These are phyloP conservation scores for Hozukius guyotensis DNA, from an alignment of 2,797 vertebrate species.

Conservation along the genomic window DNA sequence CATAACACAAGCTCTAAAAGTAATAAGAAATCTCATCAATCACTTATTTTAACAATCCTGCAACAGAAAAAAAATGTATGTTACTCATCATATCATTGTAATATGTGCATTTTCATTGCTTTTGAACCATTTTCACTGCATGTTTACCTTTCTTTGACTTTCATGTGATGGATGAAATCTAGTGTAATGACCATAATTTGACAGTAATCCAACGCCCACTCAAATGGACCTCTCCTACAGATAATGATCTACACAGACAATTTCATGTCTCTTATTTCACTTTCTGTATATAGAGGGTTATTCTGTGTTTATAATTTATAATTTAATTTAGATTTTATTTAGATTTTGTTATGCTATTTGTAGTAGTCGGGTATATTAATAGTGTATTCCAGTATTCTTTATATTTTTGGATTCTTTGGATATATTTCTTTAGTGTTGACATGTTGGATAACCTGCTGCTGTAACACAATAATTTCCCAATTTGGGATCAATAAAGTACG, in stretches of 20 bases:
- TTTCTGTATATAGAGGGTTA: background rate
- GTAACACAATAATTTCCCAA: no score
- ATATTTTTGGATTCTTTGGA: no score
- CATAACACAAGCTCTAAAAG: background rate
- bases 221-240: slow-evolving; percentile 51
- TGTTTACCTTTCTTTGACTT: slow-evolving; percentile 1
- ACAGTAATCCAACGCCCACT: slow-evolving; percentile 50
- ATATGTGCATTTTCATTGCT: background rate
- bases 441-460: no score
- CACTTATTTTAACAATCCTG: background rate
- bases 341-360: no score
- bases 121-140: background rate
- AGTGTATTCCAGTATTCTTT: no score
- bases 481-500: no score
- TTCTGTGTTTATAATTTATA: no score
- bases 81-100: background rate
- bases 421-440: no score
- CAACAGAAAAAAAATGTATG: background rate
- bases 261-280: slow-evolving; percentile 24
- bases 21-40: background rate
- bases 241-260: slow-evolving; percentile 65
- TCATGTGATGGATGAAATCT: slow-evolving; percentile 38
- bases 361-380: no score
- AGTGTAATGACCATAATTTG: slow-evolving; percentile 67
- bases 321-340: no score